Evolutionary conservation across 2,888 invertebrate species (phyloP).

Genomic region (Creontiades dilutus): DNA sequence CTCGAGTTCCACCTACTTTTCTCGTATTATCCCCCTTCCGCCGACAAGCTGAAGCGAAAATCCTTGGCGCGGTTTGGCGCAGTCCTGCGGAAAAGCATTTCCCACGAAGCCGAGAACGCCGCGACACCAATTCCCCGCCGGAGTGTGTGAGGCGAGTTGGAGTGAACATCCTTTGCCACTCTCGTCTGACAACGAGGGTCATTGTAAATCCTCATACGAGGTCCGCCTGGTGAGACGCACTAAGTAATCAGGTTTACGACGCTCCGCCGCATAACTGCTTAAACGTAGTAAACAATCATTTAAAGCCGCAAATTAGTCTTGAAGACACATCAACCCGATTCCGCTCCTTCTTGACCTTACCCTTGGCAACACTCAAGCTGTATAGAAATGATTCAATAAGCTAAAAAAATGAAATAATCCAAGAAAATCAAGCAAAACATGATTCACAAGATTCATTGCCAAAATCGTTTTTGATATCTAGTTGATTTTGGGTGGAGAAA

Average conservation of each 20-base stretch:
- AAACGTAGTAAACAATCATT: too few relatives aligned
- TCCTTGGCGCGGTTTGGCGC: neutral
- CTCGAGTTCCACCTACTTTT: slow-evolving; percentile 38
- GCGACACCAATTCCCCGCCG: neutral
- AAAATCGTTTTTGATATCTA: too few relatives aligned
- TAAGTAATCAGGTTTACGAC: neutral
- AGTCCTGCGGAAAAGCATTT: neutral
- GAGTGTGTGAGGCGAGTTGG: neutral
- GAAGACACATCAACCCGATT: too few relatives aligned
- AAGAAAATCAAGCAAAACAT: too few relatives aligned
- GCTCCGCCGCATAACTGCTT: too few relatives aligned
- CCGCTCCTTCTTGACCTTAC: too few relatives aligned
- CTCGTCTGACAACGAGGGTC: neutral
- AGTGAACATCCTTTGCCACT: slow-evolving; percentile 22
- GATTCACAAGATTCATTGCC: too few relatives aligned
- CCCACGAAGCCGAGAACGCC: neutral
- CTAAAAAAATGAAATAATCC: too few relatives aligned
- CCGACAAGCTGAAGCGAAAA: neutral
- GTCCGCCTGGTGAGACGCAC: neutral
- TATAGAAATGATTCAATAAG: too few relatives aligned
- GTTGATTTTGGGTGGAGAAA: too few relatives aligned
- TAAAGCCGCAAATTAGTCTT: too few relatives aligned
- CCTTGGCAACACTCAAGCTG: too few relatives aligned
- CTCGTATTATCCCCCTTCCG: neutral
- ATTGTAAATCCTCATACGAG: slow-evolving; percentile 9